Conservation (phyloP, 2,797 vertebrate species). For the Zenarchopterus dispar region DNA sequence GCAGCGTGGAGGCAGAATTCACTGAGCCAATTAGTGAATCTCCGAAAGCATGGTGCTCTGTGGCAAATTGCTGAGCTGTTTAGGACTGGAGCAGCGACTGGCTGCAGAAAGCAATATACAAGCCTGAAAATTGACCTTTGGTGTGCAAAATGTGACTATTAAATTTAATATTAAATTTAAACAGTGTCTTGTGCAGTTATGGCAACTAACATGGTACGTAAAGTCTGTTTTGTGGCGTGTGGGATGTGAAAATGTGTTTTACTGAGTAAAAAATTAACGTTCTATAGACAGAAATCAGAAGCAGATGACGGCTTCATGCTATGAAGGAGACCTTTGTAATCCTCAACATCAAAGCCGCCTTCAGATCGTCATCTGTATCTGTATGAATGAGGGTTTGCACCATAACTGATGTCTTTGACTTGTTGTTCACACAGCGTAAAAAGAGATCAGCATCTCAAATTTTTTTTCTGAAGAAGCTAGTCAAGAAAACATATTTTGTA, state of each 20-base stretch:
- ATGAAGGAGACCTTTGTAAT: conserved; percentile 52
- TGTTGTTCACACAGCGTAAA: not conserved
- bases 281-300: conserved; percentile 54
- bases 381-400: conserved; percentile 6
- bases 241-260: conserved; percentile 34
- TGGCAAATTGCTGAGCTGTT: conserved; percentile 54
- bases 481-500: no score
- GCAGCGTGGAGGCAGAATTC: conserved; percentile 55
- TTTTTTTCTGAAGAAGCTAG: no score
- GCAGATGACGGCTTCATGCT: conserved; percentile 52
- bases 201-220: conserved; percentile 20
- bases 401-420: conserved; percentile 3
- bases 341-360: conserved; percentile 45
- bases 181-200: not conserved
- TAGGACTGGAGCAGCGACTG: conserved; percentile 25
- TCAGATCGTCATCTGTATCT: conserved; percentile 39
- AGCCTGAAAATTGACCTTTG: conserved; percentile 34
- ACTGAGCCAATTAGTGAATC: conserved; percentile 61
- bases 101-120: conserved; percentile 25
- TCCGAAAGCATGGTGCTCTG: conserved; percentile 37
- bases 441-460: no score
- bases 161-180: conserved; percentile 16
- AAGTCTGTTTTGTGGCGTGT: conserved; percentile 10
- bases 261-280: conserved; percentile 57
- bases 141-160: conserved; percentile 12